A percentile compares a stretch with the other conserved stretches of the same genome.
phyloP scores from a whole-genome alignment of 2,113 vertebrate species.

The Sebastes fasciatus region DNA sequence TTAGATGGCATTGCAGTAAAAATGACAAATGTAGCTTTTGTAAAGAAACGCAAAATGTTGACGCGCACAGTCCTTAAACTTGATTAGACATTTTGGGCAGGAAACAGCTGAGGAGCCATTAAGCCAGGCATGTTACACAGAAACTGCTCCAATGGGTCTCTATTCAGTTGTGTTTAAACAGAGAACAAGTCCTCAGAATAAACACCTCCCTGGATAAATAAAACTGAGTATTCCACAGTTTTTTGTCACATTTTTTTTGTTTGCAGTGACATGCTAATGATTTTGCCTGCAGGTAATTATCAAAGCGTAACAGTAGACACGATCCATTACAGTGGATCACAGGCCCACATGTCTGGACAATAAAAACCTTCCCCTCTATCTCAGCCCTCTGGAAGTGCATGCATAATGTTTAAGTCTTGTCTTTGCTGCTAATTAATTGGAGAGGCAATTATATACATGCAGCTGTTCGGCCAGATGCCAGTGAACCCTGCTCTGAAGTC shows the following conservation, averaged over 20 bases:
- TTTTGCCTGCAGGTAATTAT: conserved; percentile 21
- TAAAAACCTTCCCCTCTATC: conserved; percentile 45
- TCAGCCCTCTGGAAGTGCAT: conserved; percentile 63
- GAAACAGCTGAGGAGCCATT: not conserved
- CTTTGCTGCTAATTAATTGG: conserved; percentile 80
- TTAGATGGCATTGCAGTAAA: not conserved
- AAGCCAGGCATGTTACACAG: not conserved
- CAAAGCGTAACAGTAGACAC: not conserved
- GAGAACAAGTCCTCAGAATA: not conserved
- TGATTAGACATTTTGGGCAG: not conserved
- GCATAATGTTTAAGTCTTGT: conserved; percentile 71
- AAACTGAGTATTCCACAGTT: not conserved
- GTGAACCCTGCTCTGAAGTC: conserved; percentile 76
- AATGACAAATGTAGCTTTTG: not conserved
- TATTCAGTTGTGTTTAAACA: not conserved
- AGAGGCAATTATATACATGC: conserved; percentile 79
- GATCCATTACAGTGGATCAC: conserved; percentile 33
- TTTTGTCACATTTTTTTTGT: not conserved
- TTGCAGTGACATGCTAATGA: not conserved
- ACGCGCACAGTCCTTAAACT: not conserved
- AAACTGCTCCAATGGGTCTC: not conserved
- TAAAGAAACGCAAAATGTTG: conserved; percentile 4
- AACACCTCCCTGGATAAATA: not conserved
- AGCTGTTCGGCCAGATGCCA: conserved; percentile 83
- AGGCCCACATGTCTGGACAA: conserved; percentile 40